Conservation (phyloP, 2,888 invertebrate species). For the Lepidonotus clava region DNA sequence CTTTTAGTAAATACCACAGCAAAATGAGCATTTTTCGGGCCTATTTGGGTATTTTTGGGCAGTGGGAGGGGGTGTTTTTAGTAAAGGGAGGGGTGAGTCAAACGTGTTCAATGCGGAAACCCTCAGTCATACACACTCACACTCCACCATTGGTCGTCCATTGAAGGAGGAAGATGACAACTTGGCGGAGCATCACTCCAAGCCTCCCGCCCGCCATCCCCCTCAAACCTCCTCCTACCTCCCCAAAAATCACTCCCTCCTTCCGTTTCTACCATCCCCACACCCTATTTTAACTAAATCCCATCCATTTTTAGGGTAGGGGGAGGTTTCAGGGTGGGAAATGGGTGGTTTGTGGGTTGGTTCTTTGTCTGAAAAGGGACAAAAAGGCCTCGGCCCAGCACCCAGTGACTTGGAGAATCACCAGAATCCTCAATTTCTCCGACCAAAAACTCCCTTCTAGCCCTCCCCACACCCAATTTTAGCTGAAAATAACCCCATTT, state of each 20-base stretch:
- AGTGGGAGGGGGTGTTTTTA: neutral
- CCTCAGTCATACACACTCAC: neutral
- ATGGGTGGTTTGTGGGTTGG: neutral
- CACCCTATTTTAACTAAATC: neutral
- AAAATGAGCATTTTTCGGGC: neutral
- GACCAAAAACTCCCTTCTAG: too few relatives aligned
- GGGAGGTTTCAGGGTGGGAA: neutral
- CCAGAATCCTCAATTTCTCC: too few relatives aligned
- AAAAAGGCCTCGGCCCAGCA: conserved; percentile 26
- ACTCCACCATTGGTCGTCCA: neutral
- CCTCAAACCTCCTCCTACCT: neutral
- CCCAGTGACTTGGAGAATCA: conserved; percentile 25
- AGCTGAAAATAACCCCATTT: too few relatives aligned
- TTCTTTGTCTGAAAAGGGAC: conserved; percentile 13
- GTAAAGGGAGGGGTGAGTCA: neutral
- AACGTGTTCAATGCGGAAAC: neutral
- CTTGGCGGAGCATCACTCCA: neutral
- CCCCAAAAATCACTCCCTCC: neutral
- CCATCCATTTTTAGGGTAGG: neutral
- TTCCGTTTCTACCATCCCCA: neutral
- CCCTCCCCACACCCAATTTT: too few relatives aligned
- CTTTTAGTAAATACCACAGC: too few relatives aligned
- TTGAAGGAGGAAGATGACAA: neutral
- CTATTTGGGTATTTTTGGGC: neutral
- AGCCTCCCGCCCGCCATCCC: neutral